Percentiles rank a stretch among this genome's conserved stretches.
phyloP scores from a whole-genome alignment of 2,888 invertebrate species.

The Athalia circularis region DNA sequence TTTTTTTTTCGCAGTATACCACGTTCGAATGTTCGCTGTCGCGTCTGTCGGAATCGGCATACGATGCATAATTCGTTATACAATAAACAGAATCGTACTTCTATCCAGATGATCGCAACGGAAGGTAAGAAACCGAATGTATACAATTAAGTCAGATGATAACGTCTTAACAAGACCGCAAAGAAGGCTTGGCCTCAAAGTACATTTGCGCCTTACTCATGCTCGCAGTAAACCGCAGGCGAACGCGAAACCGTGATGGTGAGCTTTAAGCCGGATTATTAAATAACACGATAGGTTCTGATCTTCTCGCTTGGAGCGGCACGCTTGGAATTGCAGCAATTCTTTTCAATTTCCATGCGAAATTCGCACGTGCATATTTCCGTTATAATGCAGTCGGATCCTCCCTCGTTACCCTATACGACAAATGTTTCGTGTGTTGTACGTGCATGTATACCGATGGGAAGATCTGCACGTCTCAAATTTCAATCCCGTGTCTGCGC shows the following conservation, averaged over 20 bases:
- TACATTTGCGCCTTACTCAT: not conserved
- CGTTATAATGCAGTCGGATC: not conserved
- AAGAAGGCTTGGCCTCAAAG: slow-evolving; percentile 22
- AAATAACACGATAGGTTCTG: slow-evolving; percentile 31
- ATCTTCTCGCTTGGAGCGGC: not conserved
- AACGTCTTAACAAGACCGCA: slow-evolving; percentile 43
- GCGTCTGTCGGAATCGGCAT: no score
- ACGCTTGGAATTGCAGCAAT: not conserved
- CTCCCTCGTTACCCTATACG: no score
- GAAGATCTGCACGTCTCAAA: no score
- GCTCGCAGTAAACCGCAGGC: not conserved
- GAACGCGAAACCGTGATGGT: slow-evolving; percentile 18
- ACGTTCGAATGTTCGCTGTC: no score
- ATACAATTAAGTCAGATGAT: slow-evolving; percentile 43
- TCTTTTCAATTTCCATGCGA: not conserved
- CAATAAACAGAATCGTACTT: not conserved
- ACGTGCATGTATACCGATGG: no score
- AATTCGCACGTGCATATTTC: slow-evolving; percentile 4
- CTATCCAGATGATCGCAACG: slow-evolving; percentile 4
- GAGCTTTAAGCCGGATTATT: slow-evolving; percentile 35
- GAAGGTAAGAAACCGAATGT: slow-evolving; percentile 24
- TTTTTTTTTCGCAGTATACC: no score
- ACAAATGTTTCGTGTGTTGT: no score
- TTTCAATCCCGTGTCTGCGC: no score
- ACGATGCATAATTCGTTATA: not conserved